Base-by-base conservation (phyloP, 2,797 vertebrate genomes). In the Hippopotamyrus pictus region DNA sequence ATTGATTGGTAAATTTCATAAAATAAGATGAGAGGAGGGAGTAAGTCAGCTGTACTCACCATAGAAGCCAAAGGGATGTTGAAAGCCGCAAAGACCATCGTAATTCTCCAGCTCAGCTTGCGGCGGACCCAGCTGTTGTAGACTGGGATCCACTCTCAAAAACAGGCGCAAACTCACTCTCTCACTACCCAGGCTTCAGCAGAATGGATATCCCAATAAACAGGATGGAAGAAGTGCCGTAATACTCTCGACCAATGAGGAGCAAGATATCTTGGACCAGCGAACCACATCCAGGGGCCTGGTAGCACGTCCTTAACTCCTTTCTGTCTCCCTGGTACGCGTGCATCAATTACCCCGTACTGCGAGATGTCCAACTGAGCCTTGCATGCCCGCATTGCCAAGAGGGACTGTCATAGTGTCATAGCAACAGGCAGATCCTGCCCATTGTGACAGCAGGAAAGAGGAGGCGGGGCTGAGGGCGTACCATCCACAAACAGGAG, bases 11-110 rank as follows among this genome's bases (percentile, higher is more conserved):
- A 76, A 44, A 17, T 79, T 79, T 79, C 14, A 41, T 44, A 41
- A 41, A 37, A 76, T 17, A 69, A 14, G 29, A 33, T 19, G 44
- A 22, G n/a, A n/a, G 82, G 19, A 65, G 3, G 41, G 41, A 59
- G 29, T 0, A 19, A 14, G 14, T 3, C 50, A 59, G 85, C 83
- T 89, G 90, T 91, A 94, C 96, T 97, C 93, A 97, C 96, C 95
- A 94, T 92, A 90, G 94, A 95, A 93, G 94, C 93, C 93, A 96
- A 93, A 82, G 95, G 94, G 95, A 96, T 96, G 93, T 96, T 95
- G 94, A 96, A 95, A 83, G 91, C 90, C 91, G 93, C 92, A 94
- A 96, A 96, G 93, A 97, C 95, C 96, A 97, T 97, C 91, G 93
- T 96, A 94, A 93, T 95, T 94, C 93, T 93, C 91, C 92, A 92